These are phyloP conservation scores for Trogon melanurus DNA, from an alignment of 2,113 vertebrate species.

Conservation along the genomic window DNA sequence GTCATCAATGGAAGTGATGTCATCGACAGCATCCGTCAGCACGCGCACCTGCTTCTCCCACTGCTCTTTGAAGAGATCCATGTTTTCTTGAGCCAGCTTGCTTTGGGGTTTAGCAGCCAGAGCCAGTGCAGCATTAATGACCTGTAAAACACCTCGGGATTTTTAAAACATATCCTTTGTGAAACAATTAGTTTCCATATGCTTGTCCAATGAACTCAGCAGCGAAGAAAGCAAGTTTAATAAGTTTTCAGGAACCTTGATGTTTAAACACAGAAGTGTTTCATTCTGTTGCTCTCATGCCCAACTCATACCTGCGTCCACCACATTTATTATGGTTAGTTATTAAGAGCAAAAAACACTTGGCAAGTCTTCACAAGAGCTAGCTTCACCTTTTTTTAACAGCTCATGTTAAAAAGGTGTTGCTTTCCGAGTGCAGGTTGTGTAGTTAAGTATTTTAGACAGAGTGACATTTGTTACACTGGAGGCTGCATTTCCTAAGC, in stretches of 20 bases:
- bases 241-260: neutral
- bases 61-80: conserved; percentile 98
- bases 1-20: conserved; percentile 99
- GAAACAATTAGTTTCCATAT: neutral
- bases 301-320: neutral
- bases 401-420: conserved; percentile 6
- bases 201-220: neutral
- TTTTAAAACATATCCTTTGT: neutral
- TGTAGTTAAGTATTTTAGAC: conserved; percentile 18
- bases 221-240: neutral
- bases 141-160: conserved; percentile 80
- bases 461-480: neutral
- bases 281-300: neutral
- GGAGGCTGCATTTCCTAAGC: neutral
- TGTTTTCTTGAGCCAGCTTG: conserved; percentile 98
- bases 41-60: conserved; percentile 98
- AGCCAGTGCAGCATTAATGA: conserved; percentile 97
- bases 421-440: neutral
- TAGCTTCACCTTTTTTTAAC: conserved; percentile 10
- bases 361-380: neutral
- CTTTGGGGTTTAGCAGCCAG: conserved; percentile 98
- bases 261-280: neutral
- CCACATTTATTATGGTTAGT: neutral
- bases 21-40: conserved; percentile 96
- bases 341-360: neutral